phyloP scores from a whole-genome alignment of 2,797 vertebrate genomes.

The Pteronotus mesoamericanus region DNA sequence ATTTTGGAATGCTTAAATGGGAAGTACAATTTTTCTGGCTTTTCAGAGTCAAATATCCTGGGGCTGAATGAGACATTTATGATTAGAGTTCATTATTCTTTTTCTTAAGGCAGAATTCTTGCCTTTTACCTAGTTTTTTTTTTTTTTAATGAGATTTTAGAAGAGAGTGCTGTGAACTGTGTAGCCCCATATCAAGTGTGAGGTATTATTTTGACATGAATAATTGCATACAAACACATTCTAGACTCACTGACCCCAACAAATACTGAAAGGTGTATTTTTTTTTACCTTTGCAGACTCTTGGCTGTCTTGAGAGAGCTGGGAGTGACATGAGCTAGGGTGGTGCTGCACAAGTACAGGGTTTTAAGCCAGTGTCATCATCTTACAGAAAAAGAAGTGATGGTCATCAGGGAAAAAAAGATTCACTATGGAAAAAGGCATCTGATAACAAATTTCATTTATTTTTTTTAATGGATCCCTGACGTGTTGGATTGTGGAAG shows the following conservation, averaged over 20 bases:
- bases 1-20: not conserved
- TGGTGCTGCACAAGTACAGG: not conserved
- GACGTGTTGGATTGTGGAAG: not conserved
- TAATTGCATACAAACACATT: not conserved
- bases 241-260: not conserved
- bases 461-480: not conserved
- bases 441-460: not conserved
- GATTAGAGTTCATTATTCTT: slow-evolving; percentile 7
- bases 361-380: not conserved
- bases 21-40: not conserved
- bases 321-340: not conserved
- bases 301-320: not conserved
- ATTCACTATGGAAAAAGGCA: not conserved
- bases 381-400: not conserved
- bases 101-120: not conserved
- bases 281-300: not conserved
- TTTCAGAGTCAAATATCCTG: not conserved
- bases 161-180: not conserved
- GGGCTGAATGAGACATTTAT: not conserved
- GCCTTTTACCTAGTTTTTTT: not conserved
- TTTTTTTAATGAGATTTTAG: not conserved
- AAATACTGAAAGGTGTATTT: not conserved
- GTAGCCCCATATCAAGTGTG: not conserved
- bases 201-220: not conserved
- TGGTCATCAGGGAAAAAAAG: not conserved